Percentiles rank a stretch among this genome's conserved stretches.
Evolutionary conservation across 2,797 vertebrate genomes (phyloP).

Genomic region (Rhynchotus rufescens): DNA sequence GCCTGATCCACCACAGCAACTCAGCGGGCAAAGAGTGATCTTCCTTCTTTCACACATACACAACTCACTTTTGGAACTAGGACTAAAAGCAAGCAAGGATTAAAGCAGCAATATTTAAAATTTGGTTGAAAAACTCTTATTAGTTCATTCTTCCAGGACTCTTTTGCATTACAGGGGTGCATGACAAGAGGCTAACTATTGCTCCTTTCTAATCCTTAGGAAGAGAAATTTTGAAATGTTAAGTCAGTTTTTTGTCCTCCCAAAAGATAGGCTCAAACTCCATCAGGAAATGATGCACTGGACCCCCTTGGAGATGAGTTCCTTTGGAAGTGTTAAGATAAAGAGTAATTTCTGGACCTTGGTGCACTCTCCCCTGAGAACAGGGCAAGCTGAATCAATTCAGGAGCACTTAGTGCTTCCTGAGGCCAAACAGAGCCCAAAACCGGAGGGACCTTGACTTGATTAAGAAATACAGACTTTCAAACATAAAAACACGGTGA

Average conservation of each 20-base stretch:
- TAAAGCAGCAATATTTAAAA: not conserved
- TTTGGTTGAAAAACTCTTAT: not conserved
- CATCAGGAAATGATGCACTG: not conserved
- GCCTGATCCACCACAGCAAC: no score
- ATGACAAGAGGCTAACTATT: not conserved
- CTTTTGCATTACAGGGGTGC: not conserved
- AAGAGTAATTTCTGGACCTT: not conserved
- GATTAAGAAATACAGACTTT: not conserved
- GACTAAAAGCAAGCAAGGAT: not conserved
- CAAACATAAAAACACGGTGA: not conserved
- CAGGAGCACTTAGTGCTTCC: not conserved
- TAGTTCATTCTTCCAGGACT: not conserved
- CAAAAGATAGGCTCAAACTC: not conserved
- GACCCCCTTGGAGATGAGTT: not conserved
- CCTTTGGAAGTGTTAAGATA: not conserved
- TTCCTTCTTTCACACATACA: no score
- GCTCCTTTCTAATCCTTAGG: not conserved
- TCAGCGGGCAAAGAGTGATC: no score
- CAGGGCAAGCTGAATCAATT: not conserved
- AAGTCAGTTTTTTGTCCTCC: not conserved
- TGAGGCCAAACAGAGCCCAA: not conserved
- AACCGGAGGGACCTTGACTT: rapidly evolving
- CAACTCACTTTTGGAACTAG: no score
- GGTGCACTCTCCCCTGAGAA: not conserved
- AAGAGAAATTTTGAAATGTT: not conserved